Conservation (phyloP, 2,888 invertebrate genomes). For the Orchestes rusci region DNA sequence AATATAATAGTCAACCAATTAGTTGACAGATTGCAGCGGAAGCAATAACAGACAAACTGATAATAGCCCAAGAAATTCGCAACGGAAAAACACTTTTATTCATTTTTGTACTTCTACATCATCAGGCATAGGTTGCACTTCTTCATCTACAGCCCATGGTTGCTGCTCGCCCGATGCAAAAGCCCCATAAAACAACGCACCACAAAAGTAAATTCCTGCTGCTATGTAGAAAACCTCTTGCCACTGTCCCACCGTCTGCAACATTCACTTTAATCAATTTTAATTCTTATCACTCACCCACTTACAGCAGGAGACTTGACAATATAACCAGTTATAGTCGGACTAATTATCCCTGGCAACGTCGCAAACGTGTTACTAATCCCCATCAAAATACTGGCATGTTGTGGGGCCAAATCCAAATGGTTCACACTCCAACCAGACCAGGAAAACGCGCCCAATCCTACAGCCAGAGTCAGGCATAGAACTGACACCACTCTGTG, state of each 20-base stretch:
- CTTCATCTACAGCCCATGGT: conserved; percentile 47
- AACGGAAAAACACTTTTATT: too few relatives aligned
- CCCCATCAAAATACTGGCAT: conserved; percentile 88
- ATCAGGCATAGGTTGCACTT: too few relatives aligned
- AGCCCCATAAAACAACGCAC: conserved; percentile 72
- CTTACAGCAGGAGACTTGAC: conserved; percentile 30
- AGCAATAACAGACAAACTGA: too few relatives aligned
- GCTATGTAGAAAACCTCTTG: conserved; percentile 79
- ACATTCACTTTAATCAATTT: not conserved
- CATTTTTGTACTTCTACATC: too few relatives aligned
- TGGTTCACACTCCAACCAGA: conserved; percentile 62
- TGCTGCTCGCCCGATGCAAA: conserved; percentile 78
- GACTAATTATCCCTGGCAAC: conserved; percentile 86
- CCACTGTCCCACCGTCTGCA: conserved; percentile 70
- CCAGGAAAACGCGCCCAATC: conserved; percentile 24
- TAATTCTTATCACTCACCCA: conserved; percentile 1
- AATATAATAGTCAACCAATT: too few relatives aligned
- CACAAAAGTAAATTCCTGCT: conserved; percentile 70
- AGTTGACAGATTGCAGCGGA: too few relatives aligned
- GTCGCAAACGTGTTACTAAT: conserved; percentile 87
- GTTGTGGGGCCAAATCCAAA: conserved; percentile 85
- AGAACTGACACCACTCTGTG: conserved; percentile 43
- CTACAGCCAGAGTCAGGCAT: conserved; percentile 26
- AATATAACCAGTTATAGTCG: conserved; percentile 46
- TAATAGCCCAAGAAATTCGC: too few relatives aligned